Evolutionary conservation across 2,113 vertebrate genomes (phyloP).

Genomic region (Phycodurus eques): DNA sequence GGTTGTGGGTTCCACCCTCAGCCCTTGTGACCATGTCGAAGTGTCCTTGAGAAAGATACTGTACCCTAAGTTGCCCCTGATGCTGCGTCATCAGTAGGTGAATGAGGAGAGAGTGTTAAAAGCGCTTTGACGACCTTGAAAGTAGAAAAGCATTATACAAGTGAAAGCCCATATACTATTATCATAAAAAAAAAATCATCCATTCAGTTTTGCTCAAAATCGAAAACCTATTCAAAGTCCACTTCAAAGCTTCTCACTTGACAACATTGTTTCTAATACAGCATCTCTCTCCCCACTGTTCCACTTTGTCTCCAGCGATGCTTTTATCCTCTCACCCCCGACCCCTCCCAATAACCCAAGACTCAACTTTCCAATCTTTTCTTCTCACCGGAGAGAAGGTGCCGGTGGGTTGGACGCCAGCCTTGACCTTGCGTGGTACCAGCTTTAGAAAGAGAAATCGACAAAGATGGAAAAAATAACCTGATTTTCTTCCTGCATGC

Average conservation of each 20-base stretch:
- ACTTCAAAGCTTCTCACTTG: not conserved
- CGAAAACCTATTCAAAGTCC: not conserved
- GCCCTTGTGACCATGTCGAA: too few species aligned
- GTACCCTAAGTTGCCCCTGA: too few species aligned
- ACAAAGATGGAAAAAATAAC: conserved; percentile 17
- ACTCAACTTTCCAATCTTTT: conserved; percentile 24
- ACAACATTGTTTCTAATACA: conserved; percentile 28
- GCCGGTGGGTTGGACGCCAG: conserved; percentile 41
- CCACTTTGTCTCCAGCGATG: not conserved
- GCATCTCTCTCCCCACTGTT: conserved; percentile 13
- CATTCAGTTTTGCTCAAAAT: not conserved
- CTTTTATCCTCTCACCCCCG: conserved; percentile 13
- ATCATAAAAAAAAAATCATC: not conserved
- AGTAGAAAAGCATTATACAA: too few species aligned
- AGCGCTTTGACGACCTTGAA: too few species aligned
- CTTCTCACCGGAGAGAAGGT: conserved; percentile 8
- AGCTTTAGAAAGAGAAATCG: conserved; percentile 23
- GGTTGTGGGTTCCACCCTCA: too few species aligned
- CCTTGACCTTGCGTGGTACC: conserved; percentile 14
- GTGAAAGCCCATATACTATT: not conserved
- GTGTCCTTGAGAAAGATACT: too few species aligned
- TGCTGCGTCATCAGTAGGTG: too few species aligned
- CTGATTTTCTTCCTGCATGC: conserved; percentile 5
- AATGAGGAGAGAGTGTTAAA: too few species aligned
- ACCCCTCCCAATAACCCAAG: conserved; percentile 8